Conservation (phyloP, 2,797 vertebrate genomes). For the Chaetophractus vellerosus region DNA sequence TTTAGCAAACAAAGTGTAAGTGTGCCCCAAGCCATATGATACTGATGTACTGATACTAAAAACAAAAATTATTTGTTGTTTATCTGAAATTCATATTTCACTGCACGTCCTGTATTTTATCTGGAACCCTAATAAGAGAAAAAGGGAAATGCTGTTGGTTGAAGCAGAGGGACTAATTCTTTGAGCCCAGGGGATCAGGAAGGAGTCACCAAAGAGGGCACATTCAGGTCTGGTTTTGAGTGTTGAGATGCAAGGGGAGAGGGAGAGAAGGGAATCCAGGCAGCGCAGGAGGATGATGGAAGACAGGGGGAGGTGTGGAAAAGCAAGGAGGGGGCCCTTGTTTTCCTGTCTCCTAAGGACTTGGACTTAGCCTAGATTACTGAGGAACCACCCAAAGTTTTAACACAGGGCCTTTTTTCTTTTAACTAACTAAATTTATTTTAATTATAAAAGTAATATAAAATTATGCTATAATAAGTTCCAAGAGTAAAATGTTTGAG, state of each 20-base stretch:
- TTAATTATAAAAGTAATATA: slow-evolving; percentile 47
- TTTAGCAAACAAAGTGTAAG: background rate
- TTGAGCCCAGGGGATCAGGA: background rate
- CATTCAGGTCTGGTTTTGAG: background rate
- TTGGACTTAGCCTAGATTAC: background rate
- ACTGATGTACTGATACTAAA: background rate
- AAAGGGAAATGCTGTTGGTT: background rate
- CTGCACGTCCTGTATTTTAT: background rate
- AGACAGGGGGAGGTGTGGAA: background rate
- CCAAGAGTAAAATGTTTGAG: background rate
- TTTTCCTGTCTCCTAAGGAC: background rate
- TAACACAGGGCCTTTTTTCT: background rate
- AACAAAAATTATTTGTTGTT: background rate
- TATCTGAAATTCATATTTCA: slow-evolving; percentile 16
- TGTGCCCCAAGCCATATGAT: background rate
- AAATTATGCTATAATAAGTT: slow-evolving; percentile 29
- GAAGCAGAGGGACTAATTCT: background rate
- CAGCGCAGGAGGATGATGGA: rapidly evolving
- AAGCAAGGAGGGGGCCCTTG: background rate
- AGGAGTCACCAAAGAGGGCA: background rate
- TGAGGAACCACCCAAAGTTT: background rate
- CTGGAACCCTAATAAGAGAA: background rate
- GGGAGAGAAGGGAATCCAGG: background rate
- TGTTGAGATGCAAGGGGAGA: background rate
- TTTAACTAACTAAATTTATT: slow-evolving; percentile 40